A percentile compares a stretch with the other conserved stretches of the same genome.
Evolutionary conservation across 2,888 invertebrate species (phyloP).

Genomic region (Tubulanus polymorphus): DNA sequence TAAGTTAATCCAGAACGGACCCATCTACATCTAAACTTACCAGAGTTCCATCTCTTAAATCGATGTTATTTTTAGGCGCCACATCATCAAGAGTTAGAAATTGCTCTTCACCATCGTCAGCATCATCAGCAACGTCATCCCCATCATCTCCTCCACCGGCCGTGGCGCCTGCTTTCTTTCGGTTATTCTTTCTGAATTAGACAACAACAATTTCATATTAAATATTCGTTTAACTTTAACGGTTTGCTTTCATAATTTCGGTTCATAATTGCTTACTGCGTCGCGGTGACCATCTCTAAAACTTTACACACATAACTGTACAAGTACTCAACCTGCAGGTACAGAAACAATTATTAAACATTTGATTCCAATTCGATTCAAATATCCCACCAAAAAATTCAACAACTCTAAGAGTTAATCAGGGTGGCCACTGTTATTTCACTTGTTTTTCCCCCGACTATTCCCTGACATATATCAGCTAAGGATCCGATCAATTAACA

Average conservation of each 20-base stretch:
- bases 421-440: too few species aligned
- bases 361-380: too few species aligned
- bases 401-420: too few species aligned
- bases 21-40: too few species aligned
- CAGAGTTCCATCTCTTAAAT: constrained; percentile 25
- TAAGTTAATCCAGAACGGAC: too few species aligned
- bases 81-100: constrained; percentile 48
- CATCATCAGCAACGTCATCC: constrained; percentile 11
- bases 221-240: background rate
- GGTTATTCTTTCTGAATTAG: constrained; percentile 23
- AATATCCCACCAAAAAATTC: too few species aligned
- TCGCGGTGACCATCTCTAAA: too few species aligned
- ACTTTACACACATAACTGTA: constrained; percentile 53
- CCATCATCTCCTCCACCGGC: constrained; percentile 30
- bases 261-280: constrained; percentile 43
- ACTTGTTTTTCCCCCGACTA: too few species aligned
- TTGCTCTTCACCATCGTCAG: constrained; percentile 20
- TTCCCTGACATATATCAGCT: too few species aligned
- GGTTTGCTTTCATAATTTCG: background rate
- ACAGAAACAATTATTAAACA: too few species aligned
- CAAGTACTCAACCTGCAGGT: constrained; percentile 60
- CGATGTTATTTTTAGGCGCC: constrained; percentile 35
- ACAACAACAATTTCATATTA: background rate
- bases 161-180: constrained; percentile 25
- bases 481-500: too few species aligned